Conservation (phyloP, 2,888 invertebrate genomes). For the Tinea semifulvella region DNA sequence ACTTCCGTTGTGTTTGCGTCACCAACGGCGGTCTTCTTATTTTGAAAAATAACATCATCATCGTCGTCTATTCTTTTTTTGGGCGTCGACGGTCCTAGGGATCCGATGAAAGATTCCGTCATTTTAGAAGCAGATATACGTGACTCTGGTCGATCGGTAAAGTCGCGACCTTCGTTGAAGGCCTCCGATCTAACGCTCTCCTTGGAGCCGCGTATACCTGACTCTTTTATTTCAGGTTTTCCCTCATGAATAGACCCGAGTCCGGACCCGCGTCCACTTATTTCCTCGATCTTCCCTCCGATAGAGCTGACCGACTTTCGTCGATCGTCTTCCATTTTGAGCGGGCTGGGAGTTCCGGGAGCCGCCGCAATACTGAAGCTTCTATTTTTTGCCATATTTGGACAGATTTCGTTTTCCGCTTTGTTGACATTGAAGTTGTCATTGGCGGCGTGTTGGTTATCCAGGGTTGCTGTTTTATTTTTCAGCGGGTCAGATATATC, state of each 20-base stretch:
- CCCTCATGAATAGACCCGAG: constrained; percentile 58
- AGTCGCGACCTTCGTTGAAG: constrained; percentile 36
- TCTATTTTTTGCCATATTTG: constrained; percentile 52
- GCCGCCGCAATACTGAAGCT: constrained; percentile 64
- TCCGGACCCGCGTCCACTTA: constrained; percentile 42
- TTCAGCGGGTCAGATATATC: constrained; percentile 38
- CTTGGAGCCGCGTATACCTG: constrained; percentile 41
- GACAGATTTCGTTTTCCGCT: constrained; percentile 48
- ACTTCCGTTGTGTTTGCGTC: constrained; percentile 39
- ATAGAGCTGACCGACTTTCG: constrained; percentile 59
- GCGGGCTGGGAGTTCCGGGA: constrained; percentile 50
- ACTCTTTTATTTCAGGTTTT: constrained; percentile 51
- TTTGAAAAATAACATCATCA: constrained; percentile 53
- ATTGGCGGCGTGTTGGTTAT: constrained; percentile 41
- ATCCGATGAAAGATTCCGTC: constrained; percentile 58
- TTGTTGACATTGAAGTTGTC: constrained; percentile 40
- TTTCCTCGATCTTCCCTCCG: constrained; percentile 50
- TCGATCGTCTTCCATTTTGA: constrained; percentile 58
- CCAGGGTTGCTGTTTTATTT: constrained; percentile 57
- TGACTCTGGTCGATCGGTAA: constrained; percentile 50
- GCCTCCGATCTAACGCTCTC: constrained; percentile 50
- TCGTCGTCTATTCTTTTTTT: constrained; percentile 53
- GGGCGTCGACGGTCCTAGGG: constrained; percentile 37
- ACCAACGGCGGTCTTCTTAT: constrained; percentile 26
- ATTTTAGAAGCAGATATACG: constrained; percentile 55